phyloP scores from a whole-genome alignment of 2,113 vertebrate genomes.

The Pluvianellus socialis region DNA sequence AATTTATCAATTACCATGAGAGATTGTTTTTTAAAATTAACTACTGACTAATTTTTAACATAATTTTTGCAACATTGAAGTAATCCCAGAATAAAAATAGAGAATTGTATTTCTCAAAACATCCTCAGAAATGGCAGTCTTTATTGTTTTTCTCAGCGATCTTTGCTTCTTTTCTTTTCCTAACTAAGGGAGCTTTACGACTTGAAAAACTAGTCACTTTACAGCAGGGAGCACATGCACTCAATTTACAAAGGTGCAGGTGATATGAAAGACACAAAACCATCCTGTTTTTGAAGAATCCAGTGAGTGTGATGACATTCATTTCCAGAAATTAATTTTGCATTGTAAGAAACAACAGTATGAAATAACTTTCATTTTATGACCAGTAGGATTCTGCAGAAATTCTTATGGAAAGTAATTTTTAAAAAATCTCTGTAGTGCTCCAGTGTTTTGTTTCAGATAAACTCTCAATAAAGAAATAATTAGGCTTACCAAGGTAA shows the following conservation, averaged over 20 bases:
- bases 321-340: neutral
- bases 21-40: neutral
- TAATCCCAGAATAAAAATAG: neutral
- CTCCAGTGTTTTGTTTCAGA: neutral
- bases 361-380: neutral
- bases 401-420: neutral
- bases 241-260: neutral
- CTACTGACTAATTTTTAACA: neutral
- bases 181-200: neutral
- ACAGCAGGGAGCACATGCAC: neutral
- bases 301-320: neutral
- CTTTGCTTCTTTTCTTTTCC: neutral
- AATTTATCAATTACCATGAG: neutral
- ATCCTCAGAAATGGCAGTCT: neutral
- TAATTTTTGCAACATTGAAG: neutral
- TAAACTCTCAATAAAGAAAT: neutral
- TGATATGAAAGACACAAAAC: neutral
- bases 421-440: neutral
- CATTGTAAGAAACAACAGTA: neutral
- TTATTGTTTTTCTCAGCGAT: neutral
- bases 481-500: neutral
- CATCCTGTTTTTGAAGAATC: neutral
- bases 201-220: neutral
- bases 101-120: neutral
- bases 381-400: neutral